Evolutionary conservation across 2,797 vertebrate species (phyloP).

Genomic region (Glyptemys insculpta): DNA sequence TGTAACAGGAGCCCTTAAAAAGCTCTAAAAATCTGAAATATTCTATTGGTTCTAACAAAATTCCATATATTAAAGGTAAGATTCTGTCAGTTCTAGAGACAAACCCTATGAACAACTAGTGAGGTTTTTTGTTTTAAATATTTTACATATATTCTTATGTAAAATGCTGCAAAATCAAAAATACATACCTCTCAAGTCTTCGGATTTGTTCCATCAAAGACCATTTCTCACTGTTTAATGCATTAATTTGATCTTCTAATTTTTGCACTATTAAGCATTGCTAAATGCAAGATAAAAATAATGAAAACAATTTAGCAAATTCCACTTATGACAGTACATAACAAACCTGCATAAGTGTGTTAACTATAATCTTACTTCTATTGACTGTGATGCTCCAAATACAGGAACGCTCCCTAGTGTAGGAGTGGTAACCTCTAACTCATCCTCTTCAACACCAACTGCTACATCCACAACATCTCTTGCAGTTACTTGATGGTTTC

Average conservation of each 20-base stretch:
- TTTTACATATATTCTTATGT: neutral
- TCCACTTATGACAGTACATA: neutral
- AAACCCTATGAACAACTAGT: neutral
- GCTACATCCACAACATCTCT: constrained; percentile 89
- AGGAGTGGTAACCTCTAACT: constrained; percentile 85
- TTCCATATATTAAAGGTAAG: neutral
- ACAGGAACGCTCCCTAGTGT: constrained; percentile 61
- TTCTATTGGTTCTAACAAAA: neutral
- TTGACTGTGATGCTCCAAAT: constrained; percentile 79
- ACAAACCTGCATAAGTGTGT: neutral
- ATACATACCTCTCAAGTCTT: constrained; percentile 93
- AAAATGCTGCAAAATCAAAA: neutral
- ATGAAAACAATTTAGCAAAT: constrained; percentile 58
- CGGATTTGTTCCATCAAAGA: constrained; percentile 94
- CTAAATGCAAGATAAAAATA: constrained; percentile 80
- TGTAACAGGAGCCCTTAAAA: neutral
- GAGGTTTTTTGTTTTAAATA: neutral
- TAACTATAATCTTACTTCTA: constrained; percentile 72
- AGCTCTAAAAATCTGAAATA: neutral
- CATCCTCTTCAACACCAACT: constrained; percentile 88
- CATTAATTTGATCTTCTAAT: constrained; percentile 95
- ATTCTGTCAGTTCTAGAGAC: neutral
- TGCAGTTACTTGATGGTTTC: constrained; percentile 83
- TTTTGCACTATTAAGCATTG: constrained; percentile 93
- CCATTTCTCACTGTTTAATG: constrained; percentile 94